A percentile compares a stretch with the other conserved stretches of the same genome.
phyloP scores from a whole-genome alignment of 2,797 vertebrate species.

The Alcedo atthis region DNA sequence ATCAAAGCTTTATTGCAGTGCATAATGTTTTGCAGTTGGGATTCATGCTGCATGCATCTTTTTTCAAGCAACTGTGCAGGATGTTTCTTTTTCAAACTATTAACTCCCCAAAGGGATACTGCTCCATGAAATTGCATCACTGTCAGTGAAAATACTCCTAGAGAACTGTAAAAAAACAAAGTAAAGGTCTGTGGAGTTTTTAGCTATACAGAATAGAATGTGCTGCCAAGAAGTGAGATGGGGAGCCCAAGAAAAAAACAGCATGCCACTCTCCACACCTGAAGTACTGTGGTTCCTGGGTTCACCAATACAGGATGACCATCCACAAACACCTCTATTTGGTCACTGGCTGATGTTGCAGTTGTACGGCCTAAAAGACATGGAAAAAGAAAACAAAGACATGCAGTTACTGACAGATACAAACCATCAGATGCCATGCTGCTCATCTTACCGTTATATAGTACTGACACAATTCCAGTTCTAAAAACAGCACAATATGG shows the following conservation, averaged over 20 bases:
- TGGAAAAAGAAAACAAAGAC: background rate
- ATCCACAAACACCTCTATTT: slow-evolving; percentile 96
- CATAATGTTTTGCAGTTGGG: background rate
- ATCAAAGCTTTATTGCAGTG: background rate
- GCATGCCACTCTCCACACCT: slow-evolving; percentile 76
- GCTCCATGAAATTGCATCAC: background rate
- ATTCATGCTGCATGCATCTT: background rate
- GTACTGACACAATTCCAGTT: rapidly evolving
- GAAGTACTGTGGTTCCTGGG: slow-evolving; percentile 94
- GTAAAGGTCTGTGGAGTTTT: background rate
- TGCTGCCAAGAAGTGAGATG: background rate
- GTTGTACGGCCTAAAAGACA: slow-evolving; percentile 79
- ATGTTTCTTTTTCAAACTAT: background rate
- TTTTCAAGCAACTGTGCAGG: background rate
- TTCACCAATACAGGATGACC: slow-evolving; percentile 91
- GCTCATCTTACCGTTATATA: background rate
- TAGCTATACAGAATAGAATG: background rate
- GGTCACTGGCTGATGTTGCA: slow-evolving; percentile 87
- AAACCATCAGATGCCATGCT: background rate
- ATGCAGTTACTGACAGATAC: background rate
- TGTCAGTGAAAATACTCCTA: background rate
- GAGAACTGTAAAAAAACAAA: background rate
- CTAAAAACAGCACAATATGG: rapidly evolving
- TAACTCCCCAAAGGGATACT: background rate
- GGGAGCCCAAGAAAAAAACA: background rate